Evolutionary conservation across 2,113 vertebrate species (phyloP), one percentile per base, ranked within the genome.

Genomic region (Oenanthe melanoleuca): DNA sequence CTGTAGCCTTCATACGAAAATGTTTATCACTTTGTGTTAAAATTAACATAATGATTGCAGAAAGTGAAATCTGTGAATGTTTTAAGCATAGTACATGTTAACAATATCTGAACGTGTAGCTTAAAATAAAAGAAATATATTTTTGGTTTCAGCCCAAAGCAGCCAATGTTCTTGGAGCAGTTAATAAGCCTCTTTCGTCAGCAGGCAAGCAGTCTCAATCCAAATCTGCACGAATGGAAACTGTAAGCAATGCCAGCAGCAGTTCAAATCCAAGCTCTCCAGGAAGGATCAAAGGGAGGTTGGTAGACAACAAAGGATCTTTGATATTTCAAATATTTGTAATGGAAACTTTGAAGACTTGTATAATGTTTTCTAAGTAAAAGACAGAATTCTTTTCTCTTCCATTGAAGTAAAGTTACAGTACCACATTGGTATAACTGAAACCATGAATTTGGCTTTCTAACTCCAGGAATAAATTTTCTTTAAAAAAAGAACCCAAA

Each of bases 151-250:
- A 99, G 99, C 99, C 99, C 67, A 99, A 99, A 98, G 99, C 99
- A 47, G 98, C 99, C 67, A 99, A 99, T 90, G 99, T 99, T 90
- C 98, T 99, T 87, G 99, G 99, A 40, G 99, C 99, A 33, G 99
- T 99, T 83, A 99, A 99, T 98, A 99, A 99, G 97, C 99, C 99
- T 13, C 98, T 99, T 96, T 98, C 99, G 31, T 98, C 99, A 81
- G 99, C 99, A 74, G 99, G 99, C 91, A 99, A 99, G 93, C 99
- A 98, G 85, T 98, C 99, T 86, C 99, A 99, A 94, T 99, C 98
- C 93, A 99, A 99, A 98, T 98, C 99, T 40, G 99, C 99, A 79
- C 98, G 99, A 71, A 99, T 99, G 99, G 99, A 99, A 97, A 99
- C 99, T 50, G 98, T 99, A 97, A 99, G 99, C 98, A 99, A 99